Evolutionary conservation across 1,140 invertebrate genomes (phyloP).

Genomic region (Drosophila nasuta): DNA sequence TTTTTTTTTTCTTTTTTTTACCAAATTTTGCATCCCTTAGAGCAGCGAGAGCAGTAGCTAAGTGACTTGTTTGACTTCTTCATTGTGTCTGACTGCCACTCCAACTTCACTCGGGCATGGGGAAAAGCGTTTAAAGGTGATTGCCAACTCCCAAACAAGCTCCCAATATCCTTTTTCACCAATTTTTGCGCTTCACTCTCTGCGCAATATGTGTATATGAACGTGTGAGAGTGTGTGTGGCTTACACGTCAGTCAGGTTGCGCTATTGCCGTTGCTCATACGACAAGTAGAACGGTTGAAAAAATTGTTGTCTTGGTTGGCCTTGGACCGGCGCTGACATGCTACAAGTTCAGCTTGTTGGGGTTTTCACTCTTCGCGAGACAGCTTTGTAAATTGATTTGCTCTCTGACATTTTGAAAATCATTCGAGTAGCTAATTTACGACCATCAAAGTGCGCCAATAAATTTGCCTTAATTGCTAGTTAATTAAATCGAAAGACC

Average conservation of each 20-base stretch:
- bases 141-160: slow-evolving; percentile 32
- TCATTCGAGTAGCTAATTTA: slow-evolving; percentile 66
- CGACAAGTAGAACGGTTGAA: slow-evolving; percentile 19
- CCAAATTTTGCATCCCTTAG: slow-evolving; percentile 61
- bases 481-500: slow-evolving; percentile 74
- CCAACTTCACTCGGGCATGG: slow-evolving; percentile 37
- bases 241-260: slow-evolving; percentile 31
- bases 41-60: slow-evolving; percentile 38
- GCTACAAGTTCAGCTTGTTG: slow-evolving; percentile 27
- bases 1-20: slow-evolving; percentile 5
- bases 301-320: slow-evolving; percentile 20
- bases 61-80: slow-evolving; percentile 79
- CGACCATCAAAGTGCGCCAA: slow-evolving; percentile 76
- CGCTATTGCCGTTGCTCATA: slow-evolving; percentile 34
- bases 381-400: slow-evolving; percentile 69
- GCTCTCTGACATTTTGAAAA: slow-evolving; percentile 60
- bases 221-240: slow-evolving; percentile 1
- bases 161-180: background rate
- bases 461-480: slow-evolving; percentile 78
- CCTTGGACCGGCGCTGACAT: slow-evolving; percentile 28
- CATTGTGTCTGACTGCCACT: slow-evolving; percentile 54
- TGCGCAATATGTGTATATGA: background rate
- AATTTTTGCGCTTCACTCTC: slow-evolving; percentile 46
- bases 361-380: slow-evolving; percentile 32
- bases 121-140: slow-evolving; percentile 54